Conservation (phyloP, 2,797 vertebrate genomes). For the Sebastes cheni region DNA sequence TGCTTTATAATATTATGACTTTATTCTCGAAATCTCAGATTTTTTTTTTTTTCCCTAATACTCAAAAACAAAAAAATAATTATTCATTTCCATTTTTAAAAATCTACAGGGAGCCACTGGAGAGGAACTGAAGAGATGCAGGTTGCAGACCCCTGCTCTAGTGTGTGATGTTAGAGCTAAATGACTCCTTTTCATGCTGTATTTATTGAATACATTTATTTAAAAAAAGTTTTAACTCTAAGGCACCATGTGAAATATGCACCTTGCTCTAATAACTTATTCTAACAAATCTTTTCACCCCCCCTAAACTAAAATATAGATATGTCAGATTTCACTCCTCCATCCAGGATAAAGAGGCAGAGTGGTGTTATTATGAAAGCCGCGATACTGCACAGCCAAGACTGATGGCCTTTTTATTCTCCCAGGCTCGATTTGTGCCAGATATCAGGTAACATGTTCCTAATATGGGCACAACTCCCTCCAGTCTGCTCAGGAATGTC, state of each 20-base stretch:
- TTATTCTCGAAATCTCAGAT: too few species aligned
- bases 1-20: too few species aligned
- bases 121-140: too few species aligned
- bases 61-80: too few species aligned
- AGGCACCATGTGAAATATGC: background rate
- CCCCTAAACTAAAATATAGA: background rate
- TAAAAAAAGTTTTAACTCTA: background rate
- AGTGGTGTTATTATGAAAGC: constrained; percentile 6
- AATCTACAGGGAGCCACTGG: too few species aligned
- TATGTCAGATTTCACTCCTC: background rate
- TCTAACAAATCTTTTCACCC: background rate
- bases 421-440: constrained; percentile 22
- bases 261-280: background rate
- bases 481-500: constrained; percentile 63
- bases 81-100: too few species aligned
- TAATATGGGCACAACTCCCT: constrained; percentile 74
- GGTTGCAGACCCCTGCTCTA: too few species aligned
- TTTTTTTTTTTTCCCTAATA: too few species aligned
- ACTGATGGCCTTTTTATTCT: constrained; percentile 20
- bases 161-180: background rate
- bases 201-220: background rate
- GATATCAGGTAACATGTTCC: constrained; percentile 73
- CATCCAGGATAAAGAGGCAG: background rate
- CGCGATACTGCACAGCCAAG: constrained; percentile 3
- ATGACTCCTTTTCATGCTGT: background rate